Conservation (phyloP, 2,797 vertebrate species). For the Enteromius radiatus region DNA sequence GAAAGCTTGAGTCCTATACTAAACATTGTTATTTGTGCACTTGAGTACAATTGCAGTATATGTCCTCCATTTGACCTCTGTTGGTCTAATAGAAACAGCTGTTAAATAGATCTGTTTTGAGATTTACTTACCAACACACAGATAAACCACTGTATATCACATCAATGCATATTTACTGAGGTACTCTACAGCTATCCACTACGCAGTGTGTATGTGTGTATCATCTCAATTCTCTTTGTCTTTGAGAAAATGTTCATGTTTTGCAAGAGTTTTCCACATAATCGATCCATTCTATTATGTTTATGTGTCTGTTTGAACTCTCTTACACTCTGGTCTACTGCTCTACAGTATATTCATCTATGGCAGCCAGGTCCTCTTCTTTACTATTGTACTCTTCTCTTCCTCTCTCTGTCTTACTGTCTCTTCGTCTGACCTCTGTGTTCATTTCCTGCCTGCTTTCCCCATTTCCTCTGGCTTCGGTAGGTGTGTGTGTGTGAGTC, state of each 20-base stretch:
- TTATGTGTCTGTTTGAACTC: not conserved
- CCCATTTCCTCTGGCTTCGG: not conserved
- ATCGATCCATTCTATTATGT: not conserved
- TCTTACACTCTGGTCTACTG: constrained; percentile 2
- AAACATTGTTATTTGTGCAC: not conserved
- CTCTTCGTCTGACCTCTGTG: constrained; percentile 12
- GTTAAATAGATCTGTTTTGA: not conserved
- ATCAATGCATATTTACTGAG: not conserved
- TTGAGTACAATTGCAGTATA: not conserved
- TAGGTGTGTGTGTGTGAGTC: constrained; percentile 40
- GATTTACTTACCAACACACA: not conserved
- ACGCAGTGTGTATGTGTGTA: not conserved
- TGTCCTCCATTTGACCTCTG: not conserved
- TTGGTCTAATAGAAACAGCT: not conserved
- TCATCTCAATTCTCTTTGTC: not conserved
- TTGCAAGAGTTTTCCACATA: not conserved
- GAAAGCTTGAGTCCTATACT: too few species aligned
- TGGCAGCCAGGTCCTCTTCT: not conserved
- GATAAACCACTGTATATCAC: not conserved
- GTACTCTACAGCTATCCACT: not conserved
- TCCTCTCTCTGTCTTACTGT: constrained; percentile 4
- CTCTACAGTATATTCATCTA: constrained; percentile 25
- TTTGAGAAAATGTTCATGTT: not conserved
- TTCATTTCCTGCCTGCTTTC: not conserved
- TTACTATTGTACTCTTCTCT: not conserved